Percentiles rank a stretch among this genome's conserved stretches.
phyloP scores from a whole-genome alignment of 2,113 vertebrate genomes.

The Philantomba maxwellii region DNA sequence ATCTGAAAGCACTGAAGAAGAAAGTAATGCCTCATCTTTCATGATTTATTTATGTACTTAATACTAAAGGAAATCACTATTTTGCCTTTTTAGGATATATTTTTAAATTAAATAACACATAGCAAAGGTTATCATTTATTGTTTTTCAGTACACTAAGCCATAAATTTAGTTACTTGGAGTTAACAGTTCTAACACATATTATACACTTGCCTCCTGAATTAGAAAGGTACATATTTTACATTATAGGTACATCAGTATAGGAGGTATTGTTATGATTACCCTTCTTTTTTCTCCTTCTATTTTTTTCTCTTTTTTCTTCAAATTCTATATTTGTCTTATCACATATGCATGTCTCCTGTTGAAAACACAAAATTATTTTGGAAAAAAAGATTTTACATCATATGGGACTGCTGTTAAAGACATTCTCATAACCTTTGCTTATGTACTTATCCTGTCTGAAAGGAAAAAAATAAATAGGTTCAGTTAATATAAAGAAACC shows the following conservation, averaged over 20 bases:
- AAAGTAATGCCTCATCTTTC: background rate
- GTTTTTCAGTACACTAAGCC: background rate
- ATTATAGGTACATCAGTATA: background rate
- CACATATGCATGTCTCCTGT: background rate
- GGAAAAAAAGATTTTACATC: background rate
- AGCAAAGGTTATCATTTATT: background rate
- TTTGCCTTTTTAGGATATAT: background rate
- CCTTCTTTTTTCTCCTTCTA: background rate
- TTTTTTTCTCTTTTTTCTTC: background rate
- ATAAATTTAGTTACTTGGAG: background rate
- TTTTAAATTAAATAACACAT: background rate
- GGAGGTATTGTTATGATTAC: background rate
- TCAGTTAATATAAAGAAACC: background rate
- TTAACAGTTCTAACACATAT: background rate
- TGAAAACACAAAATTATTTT: background rate
- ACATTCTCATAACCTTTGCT: background rate
- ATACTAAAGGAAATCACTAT: background rate
- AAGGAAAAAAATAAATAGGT: background rate
- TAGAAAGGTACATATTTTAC: background rate
- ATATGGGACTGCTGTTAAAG: background rate
- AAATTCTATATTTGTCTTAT: background rate
- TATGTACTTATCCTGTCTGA: background rate
- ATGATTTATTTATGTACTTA: background rate
- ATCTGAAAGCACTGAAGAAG: background rate
- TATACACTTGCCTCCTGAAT: background rate